Evolutionary conservation across 2,113 vertebrate genomes (phyloP).

Genomic region (Cygnus atratus): DNA sequence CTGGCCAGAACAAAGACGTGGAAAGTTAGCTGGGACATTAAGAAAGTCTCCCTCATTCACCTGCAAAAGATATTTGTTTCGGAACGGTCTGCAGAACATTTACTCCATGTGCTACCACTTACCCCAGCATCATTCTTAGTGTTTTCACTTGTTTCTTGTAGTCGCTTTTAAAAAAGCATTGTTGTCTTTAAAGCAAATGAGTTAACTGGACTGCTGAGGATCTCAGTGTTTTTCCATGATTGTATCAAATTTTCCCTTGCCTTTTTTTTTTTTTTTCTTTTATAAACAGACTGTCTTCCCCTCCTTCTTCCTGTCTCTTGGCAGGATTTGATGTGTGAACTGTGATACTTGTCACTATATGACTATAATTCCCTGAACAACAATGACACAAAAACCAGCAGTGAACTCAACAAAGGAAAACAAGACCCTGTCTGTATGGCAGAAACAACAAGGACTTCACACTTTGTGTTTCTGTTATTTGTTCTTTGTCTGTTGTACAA

Average conservation of each 20-base stretch:
- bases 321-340: not conserved
- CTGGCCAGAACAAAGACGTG: not conserved
- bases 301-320: not conserved
- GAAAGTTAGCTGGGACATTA: not conserved
- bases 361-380: not conserved
- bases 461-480: not conserved
- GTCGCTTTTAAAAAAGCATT: not conserved
- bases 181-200: not conserved
- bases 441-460: not conserved
- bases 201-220: not conserved
- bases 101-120: not conserved
- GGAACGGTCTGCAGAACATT: not conserved
- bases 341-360: not conserved
- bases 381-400: constrained; percentile 1
- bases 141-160: not conserved
- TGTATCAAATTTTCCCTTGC: not conserved
- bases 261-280: not conserved
- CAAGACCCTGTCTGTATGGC: not conserved
- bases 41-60: not conserved
- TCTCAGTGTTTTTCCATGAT: not conserved
- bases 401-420: not conserved
- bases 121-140: not conserved
- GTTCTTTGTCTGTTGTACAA: not conserved
- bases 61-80: not conserved
- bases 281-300: not conserved